A percentile compares a stretch with the other conserved stretches of the same genome.
Evolutionary conservation across 2,113 vertebrate species (phyloP).

Genomic region (Dasyprocta punctata): DNA sequence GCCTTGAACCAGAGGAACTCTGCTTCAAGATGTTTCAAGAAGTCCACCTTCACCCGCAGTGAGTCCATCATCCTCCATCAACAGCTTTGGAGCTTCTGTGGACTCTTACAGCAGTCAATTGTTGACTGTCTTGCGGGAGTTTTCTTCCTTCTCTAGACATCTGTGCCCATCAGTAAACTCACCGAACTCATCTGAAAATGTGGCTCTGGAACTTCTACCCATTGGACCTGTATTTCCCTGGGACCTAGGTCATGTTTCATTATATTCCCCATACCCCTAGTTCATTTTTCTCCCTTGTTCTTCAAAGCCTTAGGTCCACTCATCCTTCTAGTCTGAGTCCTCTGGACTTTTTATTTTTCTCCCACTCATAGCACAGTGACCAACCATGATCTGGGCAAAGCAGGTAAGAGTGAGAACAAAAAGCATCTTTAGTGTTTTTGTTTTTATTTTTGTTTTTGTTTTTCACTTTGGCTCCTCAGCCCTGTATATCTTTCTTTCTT

Average conservation of each 20-base stretch:
- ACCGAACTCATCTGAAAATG: background rate
- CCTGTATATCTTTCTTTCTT: background rate
- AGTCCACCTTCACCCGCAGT: background rate
- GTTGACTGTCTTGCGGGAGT: background rate
- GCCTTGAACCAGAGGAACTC: background rate
- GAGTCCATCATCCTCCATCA: background rate
- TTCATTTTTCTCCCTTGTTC: constrained; percentile 23
- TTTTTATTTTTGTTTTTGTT: background rate
- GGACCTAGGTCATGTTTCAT: background rate
- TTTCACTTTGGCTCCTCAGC: background rate
- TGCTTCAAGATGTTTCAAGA: background rate
- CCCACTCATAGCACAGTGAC: background rate
- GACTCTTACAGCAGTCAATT: background rate
- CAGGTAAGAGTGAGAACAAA: background rate
- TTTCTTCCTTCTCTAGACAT: constrained; percentile 1
- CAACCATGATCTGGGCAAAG: background rate
- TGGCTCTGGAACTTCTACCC: background rate
- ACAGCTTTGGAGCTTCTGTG: background rate
- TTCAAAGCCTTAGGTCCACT: background rate
- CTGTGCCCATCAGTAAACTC: constrained; percentile 5
- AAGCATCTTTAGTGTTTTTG: background rate
- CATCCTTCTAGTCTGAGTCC: background rate
- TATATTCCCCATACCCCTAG: background rate
- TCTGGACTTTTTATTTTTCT: constrained; percentile 8
- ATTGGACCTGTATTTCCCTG: background rate